Evolutionary conservation across 2,888 invertebrate genomes (phyloP).

Genomic region (Phortica okadai): DNA sequence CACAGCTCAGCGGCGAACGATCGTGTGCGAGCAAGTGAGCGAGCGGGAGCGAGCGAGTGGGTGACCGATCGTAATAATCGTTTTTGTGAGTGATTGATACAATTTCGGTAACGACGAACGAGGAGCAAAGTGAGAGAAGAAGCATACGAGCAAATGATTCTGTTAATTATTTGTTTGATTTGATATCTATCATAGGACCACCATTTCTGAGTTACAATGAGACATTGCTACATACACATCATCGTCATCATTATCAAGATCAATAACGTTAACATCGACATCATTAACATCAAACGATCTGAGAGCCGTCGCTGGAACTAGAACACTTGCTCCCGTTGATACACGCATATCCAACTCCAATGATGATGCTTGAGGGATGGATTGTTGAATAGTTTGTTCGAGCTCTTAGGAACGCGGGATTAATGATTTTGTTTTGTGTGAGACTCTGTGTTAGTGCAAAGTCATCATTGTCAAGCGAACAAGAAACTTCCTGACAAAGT

Average conservation of each 20-base stretch:
- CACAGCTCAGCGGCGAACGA: conserved; percentile 70
- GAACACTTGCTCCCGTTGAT: conserved; percentile 36
- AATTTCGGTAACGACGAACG: conserved; percentile 48
- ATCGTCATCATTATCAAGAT: conserved; percentile 38
- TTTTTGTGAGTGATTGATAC: conserved; percentile 48
- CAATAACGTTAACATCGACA: conserved; percentile 22
- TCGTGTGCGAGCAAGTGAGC: conserved; percentile 59
- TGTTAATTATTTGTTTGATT: conserved; percentile 28
- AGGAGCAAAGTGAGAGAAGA: conserved; percentile 37
- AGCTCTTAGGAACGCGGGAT: conserved; percentile 18
- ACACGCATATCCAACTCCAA: conserved; percentile 35
- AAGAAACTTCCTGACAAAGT: conserved; percentile 25
- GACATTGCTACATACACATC: conserved; percentile 37
- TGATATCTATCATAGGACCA: conserved; percentile 26
- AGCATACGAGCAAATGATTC: conserved; percentile 48
- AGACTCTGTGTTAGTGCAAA: conserved; percentile 35
- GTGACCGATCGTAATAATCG: conserved; percentile 52
- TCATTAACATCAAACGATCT: conserved; percentile 11
- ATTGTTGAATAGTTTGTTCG: conserved; percentile 6
- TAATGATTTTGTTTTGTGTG: conserved; percentile 25
- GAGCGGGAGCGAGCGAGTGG: conserved; percentile 60
- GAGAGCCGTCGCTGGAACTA: background rate
- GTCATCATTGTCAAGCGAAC: conserved; percentile 30
- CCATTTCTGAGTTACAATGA: conserved; percentile 29
- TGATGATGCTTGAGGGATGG: conserved; percentile 19